Evolutionary conservation across 2,888 invertebrate species (phyloP).

Genomic region (Xanthia icteritia): DNA sequence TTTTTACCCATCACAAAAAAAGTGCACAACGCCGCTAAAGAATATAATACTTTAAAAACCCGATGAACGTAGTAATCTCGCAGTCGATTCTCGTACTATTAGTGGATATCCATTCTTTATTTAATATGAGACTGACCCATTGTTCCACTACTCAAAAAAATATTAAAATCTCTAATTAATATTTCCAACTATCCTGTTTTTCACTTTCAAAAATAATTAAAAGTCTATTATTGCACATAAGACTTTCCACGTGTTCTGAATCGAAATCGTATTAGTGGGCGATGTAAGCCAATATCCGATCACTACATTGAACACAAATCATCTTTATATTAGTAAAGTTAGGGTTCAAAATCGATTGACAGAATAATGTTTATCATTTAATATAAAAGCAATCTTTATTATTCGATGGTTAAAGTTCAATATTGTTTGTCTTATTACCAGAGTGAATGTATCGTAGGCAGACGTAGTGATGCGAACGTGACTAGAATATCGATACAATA

Average conservation of each 20-base stretch:
- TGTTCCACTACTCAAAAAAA: background rate
- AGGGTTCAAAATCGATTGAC: constrained; percentile 57
- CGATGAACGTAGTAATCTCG: no score
- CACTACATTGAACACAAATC: constrained; percentile 31
- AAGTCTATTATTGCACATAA: constrained; percentile 59
- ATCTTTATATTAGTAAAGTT: constrained; percentile 29
- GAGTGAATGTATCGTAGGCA: constrained; percentile 66
- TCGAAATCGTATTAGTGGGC: constrained; percentile 64
- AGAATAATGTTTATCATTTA: background rate
- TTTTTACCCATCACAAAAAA: no score
- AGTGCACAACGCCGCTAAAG: no score
- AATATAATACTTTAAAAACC: no score
- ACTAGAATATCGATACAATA: constrained; percentile 76
- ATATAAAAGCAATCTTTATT: constrained; percentile 46
- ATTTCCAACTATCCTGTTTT: constrained; percentile 19
- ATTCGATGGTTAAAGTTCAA: constrained; percentile 52
- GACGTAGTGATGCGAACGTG: constrained; percentile 79
- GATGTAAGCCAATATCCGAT: constrained; percentile 66
- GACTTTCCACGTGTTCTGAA: constrained; percentile 61
- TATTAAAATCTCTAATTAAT: background rate
- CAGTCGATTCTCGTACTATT: no score
- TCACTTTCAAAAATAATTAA: constrained; percentile 60
- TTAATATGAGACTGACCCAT: no score
- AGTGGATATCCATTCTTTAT: no score
- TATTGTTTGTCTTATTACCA: constrained; percentile 50